Evolutionary conservation across 2,888 invertebrate species (phyloP).

Genomic region (Sabatieria punctata): DNA sequence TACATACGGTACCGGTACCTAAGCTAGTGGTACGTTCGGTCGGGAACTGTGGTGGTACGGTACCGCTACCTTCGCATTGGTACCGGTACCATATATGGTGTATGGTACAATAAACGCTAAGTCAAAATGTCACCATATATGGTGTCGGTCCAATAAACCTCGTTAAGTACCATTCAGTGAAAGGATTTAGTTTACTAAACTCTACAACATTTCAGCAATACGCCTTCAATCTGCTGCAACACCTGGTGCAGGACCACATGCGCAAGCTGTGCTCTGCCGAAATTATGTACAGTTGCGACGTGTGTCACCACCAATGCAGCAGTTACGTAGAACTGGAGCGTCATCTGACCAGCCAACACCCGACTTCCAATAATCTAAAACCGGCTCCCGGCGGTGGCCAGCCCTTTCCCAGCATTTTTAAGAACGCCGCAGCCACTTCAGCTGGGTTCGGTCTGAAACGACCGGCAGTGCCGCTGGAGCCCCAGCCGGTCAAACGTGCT

Average conservation of each 20-base stretch:
- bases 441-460: not conserved
- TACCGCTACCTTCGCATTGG: no score
- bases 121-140: no score
- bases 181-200: no score
- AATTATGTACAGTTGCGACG: slow-evolving; percentile 25
- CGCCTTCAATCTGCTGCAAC: slow-evolving; percentile 30
- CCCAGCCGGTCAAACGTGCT: not conserved
- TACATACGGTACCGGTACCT: no score
- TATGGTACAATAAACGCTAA: no score
- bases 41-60: no score
- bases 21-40: no score
- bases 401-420: not conserved
- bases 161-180: no score
- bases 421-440: not conserved
- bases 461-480: not conserved
- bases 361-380: slow-evolving; percentile 12
- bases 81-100: no score
- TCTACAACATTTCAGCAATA: slow-evolving; percentile 26
- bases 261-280: slow-evolving; percentile 27
- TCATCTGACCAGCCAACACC: slow-evolving; percentile 22
- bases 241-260: slow-evolving; percentile 26
- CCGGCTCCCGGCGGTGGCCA: not conserved
- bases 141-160: no score
- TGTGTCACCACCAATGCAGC: slow-evolving; percentile 19
- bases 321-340: slow-evolving; percentile 22